Percentiles rank a stretch among this genome's conserved stretches.
These are phyloP conservation scores for Heterocephalus glaber DNA, from an alignment of 2,113 vertebrate species.

Conservation along the genomic window DNA sequence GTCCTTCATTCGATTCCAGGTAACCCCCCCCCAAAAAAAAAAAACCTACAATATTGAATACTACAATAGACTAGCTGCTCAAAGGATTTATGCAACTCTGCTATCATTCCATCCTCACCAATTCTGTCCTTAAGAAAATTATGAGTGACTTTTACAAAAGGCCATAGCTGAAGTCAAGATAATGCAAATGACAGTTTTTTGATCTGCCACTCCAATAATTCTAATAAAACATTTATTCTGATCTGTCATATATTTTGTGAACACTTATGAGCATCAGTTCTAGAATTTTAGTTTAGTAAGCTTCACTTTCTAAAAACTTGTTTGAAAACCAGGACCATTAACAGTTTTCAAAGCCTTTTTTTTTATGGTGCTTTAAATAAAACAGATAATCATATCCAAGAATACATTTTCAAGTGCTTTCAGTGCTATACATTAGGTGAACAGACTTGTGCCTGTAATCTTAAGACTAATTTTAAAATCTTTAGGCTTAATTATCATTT, in stretches of 20 bases:
- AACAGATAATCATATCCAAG: background rate
- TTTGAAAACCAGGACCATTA: background rate
- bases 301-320: background rate
- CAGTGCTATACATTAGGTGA: background rate
- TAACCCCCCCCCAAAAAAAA: no score
- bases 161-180: background rate
- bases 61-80: background rate
- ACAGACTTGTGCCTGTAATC: conserved; percentile 2
- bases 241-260: conserved; percentile 1
- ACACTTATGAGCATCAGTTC: background rate
- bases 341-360: background rate
- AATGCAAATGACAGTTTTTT: background rate
- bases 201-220: background rate
- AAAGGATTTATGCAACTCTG: background rate
- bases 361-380: background rate
- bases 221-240: background rate
- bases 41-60: background rate
- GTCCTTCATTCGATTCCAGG: no score
- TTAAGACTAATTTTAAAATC: conserved; percentile 56
- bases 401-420: conserved; percentile 41
- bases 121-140: conserved; percentile 19
- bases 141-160: background rate
- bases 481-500: conserved; percentile 31
- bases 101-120: background rate
- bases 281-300: conserved; percentile 9